Evolutionary conservation across 2,797 vertebrate genomes (phyloP).

Genomic region (Florisuga fusca): DNA sequence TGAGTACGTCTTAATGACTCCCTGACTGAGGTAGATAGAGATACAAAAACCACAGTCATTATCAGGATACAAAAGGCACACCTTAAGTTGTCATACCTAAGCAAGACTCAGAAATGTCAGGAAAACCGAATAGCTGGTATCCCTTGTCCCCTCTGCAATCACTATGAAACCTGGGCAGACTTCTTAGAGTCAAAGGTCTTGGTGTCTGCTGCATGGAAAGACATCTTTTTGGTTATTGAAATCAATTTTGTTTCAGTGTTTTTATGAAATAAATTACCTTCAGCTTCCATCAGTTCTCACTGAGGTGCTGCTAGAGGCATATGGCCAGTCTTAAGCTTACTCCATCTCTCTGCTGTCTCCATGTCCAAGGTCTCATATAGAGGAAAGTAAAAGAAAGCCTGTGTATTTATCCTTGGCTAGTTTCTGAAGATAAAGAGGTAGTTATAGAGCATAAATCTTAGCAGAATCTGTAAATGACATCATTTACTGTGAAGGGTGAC

Average conservation of each 20-base stretch:
- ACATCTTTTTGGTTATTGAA: neutral
- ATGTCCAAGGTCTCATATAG: neutral
- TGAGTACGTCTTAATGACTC: neutral
- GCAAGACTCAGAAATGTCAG: neutral
- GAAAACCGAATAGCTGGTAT: neutral
- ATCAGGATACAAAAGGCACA: neutral
- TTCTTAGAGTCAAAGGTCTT: neutral
- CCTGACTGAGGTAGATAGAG: neutral
- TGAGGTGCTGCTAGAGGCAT: neutral
- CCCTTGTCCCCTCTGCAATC: neutral
- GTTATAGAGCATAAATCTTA: neutral
- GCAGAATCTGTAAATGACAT: neutral
- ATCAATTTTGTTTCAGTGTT: neutral
- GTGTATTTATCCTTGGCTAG: neutral
- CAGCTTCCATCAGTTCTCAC: neutral
- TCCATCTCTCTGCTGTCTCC: neutral
- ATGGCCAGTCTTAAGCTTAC: neutral
- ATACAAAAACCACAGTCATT: accelerated
- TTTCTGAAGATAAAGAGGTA: neutral
- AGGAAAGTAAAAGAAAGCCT: neutral
- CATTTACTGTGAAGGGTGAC: neutral
- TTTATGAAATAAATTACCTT: neutral
- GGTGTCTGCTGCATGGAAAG: neutral
- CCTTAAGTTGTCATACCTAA: neutral
- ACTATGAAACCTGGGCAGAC: neutral